Evolutionary conservation across 2,113 vertebrate species (phyloP), one percentile per base, ranked within the genome.

Genomic region (Siphamia tubifer): DNA sequence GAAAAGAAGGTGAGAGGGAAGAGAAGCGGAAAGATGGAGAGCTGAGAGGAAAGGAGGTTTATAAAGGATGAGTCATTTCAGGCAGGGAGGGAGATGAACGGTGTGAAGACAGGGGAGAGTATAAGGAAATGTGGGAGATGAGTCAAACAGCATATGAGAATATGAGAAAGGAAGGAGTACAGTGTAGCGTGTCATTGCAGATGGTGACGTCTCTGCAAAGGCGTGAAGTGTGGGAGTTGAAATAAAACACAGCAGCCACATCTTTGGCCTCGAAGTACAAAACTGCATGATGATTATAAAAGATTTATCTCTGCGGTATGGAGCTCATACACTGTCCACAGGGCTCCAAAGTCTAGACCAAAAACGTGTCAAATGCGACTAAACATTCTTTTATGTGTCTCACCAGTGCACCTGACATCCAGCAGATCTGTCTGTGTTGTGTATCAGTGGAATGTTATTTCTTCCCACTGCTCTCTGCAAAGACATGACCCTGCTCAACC

Each of bases 61-160:
- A 49, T 23, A 43, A 45, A 20, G 20, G 24, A 23, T 62, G 66
- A 80, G 42, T 70, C 45, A 71, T 72, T 27, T 34, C 49, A 52
- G 61, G 34, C 19, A 3, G 6, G 44, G 11, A 65, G 62, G 68
- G 40, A 68, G 27, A 35, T 58, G 57, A 51, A 15, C 47, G 28
- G 25, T 70, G 65, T 65, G 61, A 65, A 34, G 64, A 66, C 23
- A 44, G 21, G 45, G 27, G 36, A 27, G 54, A 72, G 57, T 66
- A 75, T 53, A 28, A 74, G 77, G 52, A 56, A 57, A 24, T 64
- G 70, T 83, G 71, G 67, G 64, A 73, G 74, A 83, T 57, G 65
- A 48, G 51, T 43, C 20, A 11, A 55, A 48, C 21, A 21, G 51
- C 54, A 19, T 47, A 51, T 23, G 1, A 68, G 47, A 49, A 36